Evolutionary conservation across 2,797 vertebrate genomes (phyloP).

Genomic region (Schizothorax lantsangensis): DNA sequence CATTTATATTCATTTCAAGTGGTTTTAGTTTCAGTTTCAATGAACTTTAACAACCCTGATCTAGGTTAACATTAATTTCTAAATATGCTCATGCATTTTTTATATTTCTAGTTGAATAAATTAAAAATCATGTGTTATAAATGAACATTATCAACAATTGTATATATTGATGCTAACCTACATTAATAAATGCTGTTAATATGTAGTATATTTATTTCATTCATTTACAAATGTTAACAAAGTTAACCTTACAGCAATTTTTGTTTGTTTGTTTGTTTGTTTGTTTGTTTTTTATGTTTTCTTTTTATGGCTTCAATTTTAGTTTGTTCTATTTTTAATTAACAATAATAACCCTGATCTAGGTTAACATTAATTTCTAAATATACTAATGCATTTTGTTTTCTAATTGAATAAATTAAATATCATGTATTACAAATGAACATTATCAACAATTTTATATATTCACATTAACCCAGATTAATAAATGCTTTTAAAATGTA

Average conservation of each 20-base stretch:
- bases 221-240: background rate
- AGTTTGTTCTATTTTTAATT: no score
- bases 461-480: background rate
- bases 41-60: background rate
- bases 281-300: no score
- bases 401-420: background rate
- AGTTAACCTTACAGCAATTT: background rate
- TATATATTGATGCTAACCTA: background rate
- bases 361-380: background rate
- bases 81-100: background rate
- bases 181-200: background rate
- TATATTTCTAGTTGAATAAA: background rate
- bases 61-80: background rate
- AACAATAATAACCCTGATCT: background rate
- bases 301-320: no score
- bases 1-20: no score
- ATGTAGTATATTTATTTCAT: background rate
- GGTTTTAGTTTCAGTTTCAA: no score
- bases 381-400: background rate
- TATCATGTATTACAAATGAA: background rate
- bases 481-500: background rate
- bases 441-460: no score
- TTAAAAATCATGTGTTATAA: background rate
- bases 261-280: no score
- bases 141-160: background rate